Percentiles rank a stretch among this genome's conserved stretches.
phyloP scores from a whole-genome alignment of 2,113 vertebrate genomes.

The Bothrops jararaca region DNA sequence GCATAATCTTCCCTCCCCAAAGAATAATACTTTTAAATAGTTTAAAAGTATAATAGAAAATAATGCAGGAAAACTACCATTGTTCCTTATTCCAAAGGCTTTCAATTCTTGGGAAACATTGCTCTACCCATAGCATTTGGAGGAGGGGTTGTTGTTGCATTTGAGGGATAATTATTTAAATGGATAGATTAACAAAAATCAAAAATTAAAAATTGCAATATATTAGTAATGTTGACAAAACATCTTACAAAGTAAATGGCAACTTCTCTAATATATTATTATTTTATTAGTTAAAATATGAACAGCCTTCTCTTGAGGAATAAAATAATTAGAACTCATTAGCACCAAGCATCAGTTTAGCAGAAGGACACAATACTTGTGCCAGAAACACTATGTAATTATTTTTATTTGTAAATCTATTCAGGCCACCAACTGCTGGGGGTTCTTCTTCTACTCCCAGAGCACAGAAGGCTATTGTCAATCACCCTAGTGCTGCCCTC shows the following conservation, averaged over 20 bases:
- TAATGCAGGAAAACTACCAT: neutral
- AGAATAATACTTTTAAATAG: neutral
- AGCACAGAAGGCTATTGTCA: constrained; percentile 95
- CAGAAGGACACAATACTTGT: constrained; percentile 1
- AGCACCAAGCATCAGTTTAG: neutral
- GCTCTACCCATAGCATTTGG: neutral
- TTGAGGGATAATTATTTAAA: neutral
- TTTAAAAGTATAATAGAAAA: neutral
- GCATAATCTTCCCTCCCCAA: neutral
- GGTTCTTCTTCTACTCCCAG: constrained; percentile 78
- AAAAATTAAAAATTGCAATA: neutral
- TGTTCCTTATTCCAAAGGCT: neutral
- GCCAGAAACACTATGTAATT: constrained; percentile 10
- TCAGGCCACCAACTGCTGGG: constrained; percentile 80
- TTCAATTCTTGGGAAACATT: neutral
- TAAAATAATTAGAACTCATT: neutral
- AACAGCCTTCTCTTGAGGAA: neutral
- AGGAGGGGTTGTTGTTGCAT: neutral
- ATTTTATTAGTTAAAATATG: neutral
- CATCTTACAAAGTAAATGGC: neutral
- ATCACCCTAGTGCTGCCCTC: constrained; percentile 96
- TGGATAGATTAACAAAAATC: neutral
- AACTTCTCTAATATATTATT: neutral
- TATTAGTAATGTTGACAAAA: neutral
- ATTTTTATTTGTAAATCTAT: constrained; percentile 34